Percentiles rank a stretch among this genome's conserved stretches.
Evolutionary conservation across 53 echinoderm and acorn worm genomes (phyloP).

Genomic region (Holothuria leucospilota): DNA sequence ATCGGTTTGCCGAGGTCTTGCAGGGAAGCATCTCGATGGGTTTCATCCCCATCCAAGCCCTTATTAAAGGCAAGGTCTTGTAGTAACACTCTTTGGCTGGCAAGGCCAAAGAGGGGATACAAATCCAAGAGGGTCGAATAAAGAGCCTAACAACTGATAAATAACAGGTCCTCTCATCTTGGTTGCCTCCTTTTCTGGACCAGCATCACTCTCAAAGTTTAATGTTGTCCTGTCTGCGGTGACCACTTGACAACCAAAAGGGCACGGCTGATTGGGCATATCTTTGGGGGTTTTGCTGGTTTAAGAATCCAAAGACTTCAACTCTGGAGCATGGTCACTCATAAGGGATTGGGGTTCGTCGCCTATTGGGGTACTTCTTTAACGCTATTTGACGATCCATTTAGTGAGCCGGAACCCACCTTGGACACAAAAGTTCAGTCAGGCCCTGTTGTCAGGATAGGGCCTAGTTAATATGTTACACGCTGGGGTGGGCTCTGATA

Average conservation of each 20-base stretch:
- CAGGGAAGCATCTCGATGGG: background rate
- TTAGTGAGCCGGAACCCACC: constrained; percentile 49
- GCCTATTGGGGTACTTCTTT: constrained; percentile 10
- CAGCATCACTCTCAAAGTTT: constrained; percentile 8
- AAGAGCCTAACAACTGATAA: constrained; percentile 41
- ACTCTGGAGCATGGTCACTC: constrained; percentile 29
- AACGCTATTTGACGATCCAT: constrained; percentile 48
- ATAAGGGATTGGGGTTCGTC: constrained; percentile 16
- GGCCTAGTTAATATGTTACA: background rate
- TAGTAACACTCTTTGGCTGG: constrained; percentile 23
- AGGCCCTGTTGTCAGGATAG: background rate
- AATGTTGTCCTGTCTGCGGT: constrained; percentile 33
- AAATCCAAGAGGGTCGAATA: constrained; percentile 48
- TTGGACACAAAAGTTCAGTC: background rate
- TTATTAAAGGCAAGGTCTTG: constrained; percentile 37
- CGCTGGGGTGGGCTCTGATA: too few relatives aligned
- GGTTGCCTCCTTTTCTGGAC: constrained; percentile 1
- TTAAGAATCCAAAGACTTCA: constrained; percentile 27
- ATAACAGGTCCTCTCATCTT: constrained; percentile 42
- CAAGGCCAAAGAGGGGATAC: constrained; percentile 26
- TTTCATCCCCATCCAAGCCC: constrained; percentile 19
- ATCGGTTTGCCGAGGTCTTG: too few relatives aligned
- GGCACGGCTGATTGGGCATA: constrained; percentile 31
- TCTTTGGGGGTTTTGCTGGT: too few relatives aligned
- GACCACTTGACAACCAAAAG: constrained; percentile 42